Conservation (phyloP, 1,140 invertebrate genomes). For the Scaptomyza graminum region DNA sequence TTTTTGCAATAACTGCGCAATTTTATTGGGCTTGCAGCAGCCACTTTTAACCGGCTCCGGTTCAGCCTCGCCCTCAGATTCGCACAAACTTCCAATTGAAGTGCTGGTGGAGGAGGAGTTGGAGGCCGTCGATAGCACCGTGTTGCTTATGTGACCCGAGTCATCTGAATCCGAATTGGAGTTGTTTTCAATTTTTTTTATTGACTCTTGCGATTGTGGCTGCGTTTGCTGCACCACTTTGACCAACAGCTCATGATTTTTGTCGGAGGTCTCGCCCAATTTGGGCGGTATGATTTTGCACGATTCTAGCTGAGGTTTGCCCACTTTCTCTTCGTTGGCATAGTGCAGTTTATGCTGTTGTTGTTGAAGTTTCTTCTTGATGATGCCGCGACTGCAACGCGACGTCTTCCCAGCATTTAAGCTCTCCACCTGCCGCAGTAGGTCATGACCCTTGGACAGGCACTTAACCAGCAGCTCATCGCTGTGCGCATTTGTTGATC, state of each 20-base stretch:
- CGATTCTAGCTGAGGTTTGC: conserved; percentile 69
- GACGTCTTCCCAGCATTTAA: conserved; percentile 51
- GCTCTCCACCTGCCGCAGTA: conserved; percentile 78
- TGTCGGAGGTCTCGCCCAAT: conserved; percentile 76
- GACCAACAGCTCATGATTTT: conserved; percentile 72
- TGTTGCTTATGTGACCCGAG: conserved; percentile 90
- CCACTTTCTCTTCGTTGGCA: conserved; percentile 75
- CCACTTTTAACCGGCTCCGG: conserved; percentile 5
- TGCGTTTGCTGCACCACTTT: conserved; percentile 61
- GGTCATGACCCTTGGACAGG: conserved; percentile 78
- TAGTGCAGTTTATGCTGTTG: conserved; percentile 69
- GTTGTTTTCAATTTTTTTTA: conserved; percentile 41
- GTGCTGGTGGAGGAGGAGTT: conserved; percentile 62
- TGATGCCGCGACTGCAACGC: conserved; percentile 52
- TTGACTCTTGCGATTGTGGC: conserved; percentile 25
- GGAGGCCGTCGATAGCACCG: conserved; percentile 53
- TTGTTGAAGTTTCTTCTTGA: conserved; percentile 65
- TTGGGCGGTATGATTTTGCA: conserved; percentile 81
- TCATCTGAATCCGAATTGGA: conserved; percentile 87
- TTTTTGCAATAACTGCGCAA: conserved; percentile 67
- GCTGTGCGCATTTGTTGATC: conserved; percentile 45
- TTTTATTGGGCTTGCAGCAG: conserved; percentile 58
- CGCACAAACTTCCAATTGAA: conserved; percentile 67
- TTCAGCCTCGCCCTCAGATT: conserved; percentile 50
- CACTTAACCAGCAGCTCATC: conserved; percentile 81